Conservation (phyloP, 2,113 vertebrate genomes). For the Rhinolophus ferrumequinum region DNA sequence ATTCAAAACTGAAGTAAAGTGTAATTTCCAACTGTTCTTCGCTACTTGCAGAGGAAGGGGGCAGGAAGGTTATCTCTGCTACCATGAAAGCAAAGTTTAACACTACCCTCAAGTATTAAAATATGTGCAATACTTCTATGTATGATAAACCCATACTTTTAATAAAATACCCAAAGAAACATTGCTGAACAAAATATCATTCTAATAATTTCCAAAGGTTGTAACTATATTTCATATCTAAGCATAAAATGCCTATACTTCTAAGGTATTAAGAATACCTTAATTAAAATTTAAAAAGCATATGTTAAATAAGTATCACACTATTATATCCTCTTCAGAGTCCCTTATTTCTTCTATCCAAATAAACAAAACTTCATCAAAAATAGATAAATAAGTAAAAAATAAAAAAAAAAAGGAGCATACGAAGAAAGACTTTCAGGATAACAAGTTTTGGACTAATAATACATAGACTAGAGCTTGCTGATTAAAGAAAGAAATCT, state of each 20-base stretch:
- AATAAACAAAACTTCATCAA: neutral
- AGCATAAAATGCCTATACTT: neutral
- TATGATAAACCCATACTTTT: neutral
- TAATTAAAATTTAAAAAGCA: neutral
- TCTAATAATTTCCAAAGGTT: slow-evolving; percentile 50
- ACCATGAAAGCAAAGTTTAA: neutral
- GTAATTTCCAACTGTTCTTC: neutral
- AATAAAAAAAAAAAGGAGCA: neutral
- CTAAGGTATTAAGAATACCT: neutral
- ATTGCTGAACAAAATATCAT: slow-evolving; percentile 29
- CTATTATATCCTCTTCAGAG: neutral
- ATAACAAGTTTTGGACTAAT: neutral
- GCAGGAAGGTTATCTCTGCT: neutral
- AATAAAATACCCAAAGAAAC: neutral
- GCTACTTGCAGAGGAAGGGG: neutral
- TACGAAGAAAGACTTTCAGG: neutral
- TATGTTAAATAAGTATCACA: neutral
- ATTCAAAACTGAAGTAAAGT: neutral
- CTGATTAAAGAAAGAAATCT: too few relatives aligned
- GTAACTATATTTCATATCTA: neutral
- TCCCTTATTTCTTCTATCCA: neutral
- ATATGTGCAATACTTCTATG: neutral
- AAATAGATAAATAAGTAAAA: too few relatives aligned
- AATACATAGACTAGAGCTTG: neutral
- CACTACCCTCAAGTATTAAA: neutral